phyloP scores from a whole-genome alignment of 2,888 invertebrate genomes.

The Synanthedon formicaeformis region DNA sequence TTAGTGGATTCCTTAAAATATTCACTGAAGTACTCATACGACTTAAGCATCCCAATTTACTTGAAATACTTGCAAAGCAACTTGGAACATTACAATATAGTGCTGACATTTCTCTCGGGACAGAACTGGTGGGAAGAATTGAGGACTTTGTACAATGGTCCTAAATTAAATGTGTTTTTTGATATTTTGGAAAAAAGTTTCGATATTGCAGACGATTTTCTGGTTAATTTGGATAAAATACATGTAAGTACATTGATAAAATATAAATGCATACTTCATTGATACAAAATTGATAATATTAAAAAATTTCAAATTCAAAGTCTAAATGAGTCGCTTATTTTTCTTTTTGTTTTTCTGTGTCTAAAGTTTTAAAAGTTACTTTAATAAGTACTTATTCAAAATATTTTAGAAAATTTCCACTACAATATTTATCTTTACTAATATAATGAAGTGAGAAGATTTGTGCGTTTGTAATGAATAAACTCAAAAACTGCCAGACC shows the following conservation, averaged over 20 bases:
- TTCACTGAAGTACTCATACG: constrained; percentile 43
- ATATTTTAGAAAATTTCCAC: no score
- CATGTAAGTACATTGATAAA: constrained; percentile 36
- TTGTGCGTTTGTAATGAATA: no score
- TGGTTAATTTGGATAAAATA: constrained; percentile 49
- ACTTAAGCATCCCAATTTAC: constrained; percentile 43
- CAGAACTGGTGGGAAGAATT: constrained; percentile 52
- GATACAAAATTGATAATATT: no score
- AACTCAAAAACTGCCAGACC: no score
- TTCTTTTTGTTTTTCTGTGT: no score
- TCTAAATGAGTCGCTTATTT: no score
- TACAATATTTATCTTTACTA: no score
- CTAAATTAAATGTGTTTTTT: constrained; percentile 34
- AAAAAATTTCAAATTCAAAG: no score
- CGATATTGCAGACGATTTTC: constrained; percentile 39
- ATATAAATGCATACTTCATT: no score
- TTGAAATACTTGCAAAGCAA: constrained; percentile 50
- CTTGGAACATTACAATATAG: constrained; percentile 38
- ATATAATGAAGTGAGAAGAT: no score
- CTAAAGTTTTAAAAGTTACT: no score
- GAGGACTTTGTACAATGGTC: constrained; percentile 35
- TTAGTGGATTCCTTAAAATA: constrained; percentile 26
- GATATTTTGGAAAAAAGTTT: constrained; percentile 40
- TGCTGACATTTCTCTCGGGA: constrained; percentile 44
- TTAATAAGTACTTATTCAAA: no score